Conservation (phyloP, 1,140 invertebrate genomes). For the Pogonognathellus flavescens region DNA sequence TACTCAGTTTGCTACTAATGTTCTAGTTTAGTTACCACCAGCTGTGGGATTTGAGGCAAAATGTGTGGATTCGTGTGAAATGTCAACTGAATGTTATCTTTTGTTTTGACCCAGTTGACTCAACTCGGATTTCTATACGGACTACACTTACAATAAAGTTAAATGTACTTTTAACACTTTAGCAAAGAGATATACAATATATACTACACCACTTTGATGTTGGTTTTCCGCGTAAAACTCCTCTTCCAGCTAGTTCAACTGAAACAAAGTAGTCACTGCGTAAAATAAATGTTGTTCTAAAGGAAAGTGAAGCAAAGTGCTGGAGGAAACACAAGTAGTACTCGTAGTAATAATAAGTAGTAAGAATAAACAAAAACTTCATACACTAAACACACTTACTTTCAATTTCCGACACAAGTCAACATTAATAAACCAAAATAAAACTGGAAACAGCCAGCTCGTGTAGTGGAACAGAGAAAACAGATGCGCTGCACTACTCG, state of each 20-base stretch:
- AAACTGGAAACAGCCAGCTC: too few species aligned
- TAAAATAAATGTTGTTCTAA: too few species aligned
- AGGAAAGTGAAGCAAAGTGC: too few species aligned
- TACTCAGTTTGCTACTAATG: conserved; percentile 16
- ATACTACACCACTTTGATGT: neutral
- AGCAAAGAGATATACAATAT: neutral
- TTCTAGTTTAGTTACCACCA: conserved; percentile 53
- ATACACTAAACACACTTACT: neutral
- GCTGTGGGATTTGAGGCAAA: conserved; percentile 59
- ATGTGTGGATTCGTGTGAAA: conserved; percentile 58
- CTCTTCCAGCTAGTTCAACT: neutral
- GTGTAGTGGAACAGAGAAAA: too few species aligned
- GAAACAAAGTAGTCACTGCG: neutral
- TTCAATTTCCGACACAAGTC: too few species aligned
- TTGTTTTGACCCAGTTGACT: conserved; percentile 55
- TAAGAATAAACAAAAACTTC: neutral
- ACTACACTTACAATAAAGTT: conserved; percentile 39
- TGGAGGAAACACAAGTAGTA: too few species aligned
- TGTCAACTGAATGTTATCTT: conserved; percentile 50
- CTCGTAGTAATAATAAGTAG: neutral
- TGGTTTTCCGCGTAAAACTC: conserved; percentile 26
- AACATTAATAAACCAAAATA: too few species aligned
- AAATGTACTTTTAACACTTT: conserved; percentile 46
- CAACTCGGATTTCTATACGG: conserved; percentile 26
- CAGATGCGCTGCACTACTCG: too few species aligned